Evolutionary conservation across 2,888 invertebrate genomes (phyloP), one percentile per base, ranked within the genome.

Genomic region (Oeneis ivallda): DNA sequence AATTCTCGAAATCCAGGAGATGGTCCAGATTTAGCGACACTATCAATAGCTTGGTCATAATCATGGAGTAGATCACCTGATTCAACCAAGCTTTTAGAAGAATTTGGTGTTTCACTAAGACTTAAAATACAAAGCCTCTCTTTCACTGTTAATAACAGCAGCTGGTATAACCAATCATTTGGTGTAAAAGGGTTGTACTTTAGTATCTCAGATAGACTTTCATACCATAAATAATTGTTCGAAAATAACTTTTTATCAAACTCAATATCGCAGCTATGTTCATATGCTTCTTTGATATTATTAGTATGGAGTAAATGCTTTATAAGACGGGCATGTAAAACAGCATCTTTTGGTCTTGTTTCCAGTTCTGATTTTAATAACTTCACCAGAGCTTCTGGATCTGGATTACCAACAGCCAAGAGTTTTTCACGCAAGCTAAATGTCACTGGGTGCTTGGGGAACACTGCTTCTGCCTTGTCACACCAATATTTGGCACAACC

Each of bases 401-500:
- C 93, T 15, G 94, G 91, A 72, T 94, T 93, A 63, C 94, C 93
- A 8, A 92, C 83, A 19, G 92, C 88, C 50, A 96, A 87, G 11
- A 97, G 84, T 79, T 94, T 94, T 80, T 97, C 95, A 75, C 95
- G 94, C 43, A 98, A 85, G 71, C 93, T 93, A 79, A 96, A 96
- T 45, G 97, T 93, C 13, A 94, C 88, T 41, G 95, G 95, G 84
- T 96, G 94, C 79, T 95, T 94, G 1, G 97, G 95, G 81, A 94
- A 96, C 70, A 94, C 91, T 43, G 93, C 93, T 77, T 96, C 95
- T 4, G 96, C 97, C 80, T 95, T 93, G 74, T 98, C 97, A 78
- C 95, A 94, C 95, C 97, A 98, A 83, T 96, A 96, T 81, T 94
- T 94, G 9, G 95, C 95, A 65, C 93, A 93, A 60, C 94, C 93